Evolutionary conservation across 2,888 invertebrate species (phyloP), one percentile per base, ranked within the genome.

Genomic region (Antheraea yamamai): DNA sequence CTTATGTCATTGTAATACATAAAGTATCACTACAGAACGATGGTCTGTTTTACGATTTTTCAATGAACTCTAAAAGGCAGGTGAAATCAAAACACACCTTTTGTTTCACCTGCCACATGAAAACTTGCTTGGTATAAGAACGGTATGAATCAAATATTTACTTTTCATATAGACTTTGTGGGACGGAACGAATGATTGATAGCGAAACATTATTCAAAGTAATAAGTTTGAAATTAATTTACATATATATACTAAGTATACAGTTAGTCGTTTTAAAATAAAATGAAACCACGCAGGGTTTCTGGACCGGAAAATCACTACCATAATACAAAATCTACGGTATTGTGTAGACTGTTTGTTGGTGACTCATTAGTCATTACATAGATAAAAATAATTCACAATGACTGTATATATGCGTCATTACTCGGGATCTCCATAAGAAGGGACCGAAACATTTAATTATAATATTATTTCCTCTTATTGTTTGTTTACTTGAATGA

Each of bases 271-370:
- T 75, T 77, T 78, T 80, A 82, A 77, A 76, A 75, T 75, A 74
- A 76, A 79, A 74, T 55, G 83, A 81, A 77, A 61, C 39, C 71
- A 47, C 74, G 47, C 76, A 81, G 76, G 81, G 82, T 84, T 86
- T 89, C 83, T 85, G 85, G 88, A 91, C 88, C 89, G 89, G 88
- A 89, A 92, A 91, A 89, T 87, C 83, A 86, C 88, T 89, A 87
- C 86, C 88, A 87, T 88, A 87, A 87, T 81, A 81, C 81, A 83
- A 83, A 80, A 81, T 80, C 83, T 83, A 83, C 88, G 87, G 85
- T 85, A 84, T 84, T 84, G 83, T 85, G 82, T 85, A 81, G 80
- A 35, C 35, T 80, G 82, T 81, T 81, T 73, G 58, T 55, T 78
- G 83, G 81, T 92, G 92, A 91, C 84, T 92, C 91, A 92, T 81